phyloP scores from a whole-genome alignment of 1,140 invertebrate species.

The Holcopasites calliopsidis region DNA sequence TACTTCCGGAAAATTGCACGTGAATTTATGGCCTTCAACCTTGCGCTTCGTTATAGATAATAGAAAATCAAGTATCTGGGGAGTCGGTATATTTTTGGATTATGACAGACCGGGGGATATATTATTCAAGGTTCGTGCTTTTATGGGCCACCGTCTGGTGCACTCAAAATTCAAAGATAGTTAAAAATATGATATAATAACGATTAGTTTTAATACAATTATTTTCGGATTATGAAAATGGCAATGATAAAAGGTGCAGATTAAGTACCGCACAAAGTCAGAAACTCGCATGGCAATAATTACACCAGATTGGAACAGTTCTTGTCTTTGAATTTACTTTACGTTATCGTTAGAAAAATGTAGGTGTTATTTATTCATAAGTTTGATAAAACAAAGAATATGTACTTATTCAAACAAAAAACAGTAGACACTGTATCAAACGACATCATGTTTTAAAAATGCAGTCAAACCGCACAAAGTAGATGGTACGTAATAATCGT shows the following conservation, averaged over 20 bases:
- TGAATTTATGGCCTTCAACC: slow-evolving; percentile 43
- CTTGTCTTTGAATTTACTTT: too few species aligned
- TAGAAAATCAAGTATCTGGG: slow-evolving; percentile 41
- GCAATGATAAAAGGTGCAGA: neutral
- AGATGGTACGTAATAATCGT: slow-evolving; percentile 49
- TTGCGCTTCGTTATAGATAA: slow-evolving; percentile 23
- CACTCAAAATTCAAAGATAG: neutral
- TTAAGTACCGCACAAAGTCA: too few species aligned
- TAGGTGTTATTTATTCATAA: too few species aligned
- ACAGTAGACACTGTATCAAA: neutral
- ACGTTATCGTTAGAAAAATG: too few species aligned
- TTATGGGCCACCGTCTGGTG: neutral
- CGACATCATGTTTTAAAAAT: neutral
- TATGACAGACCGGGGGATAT: neutral
- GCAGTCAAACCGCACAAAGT: neutral
- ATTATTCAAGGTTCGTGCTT: neutral
- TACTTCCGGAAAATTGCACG: slow-evolving; percentile 53
- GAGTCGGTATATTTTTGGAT: slow-evolving; percentile 7
- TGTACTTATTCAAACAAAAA: too few species aligned
- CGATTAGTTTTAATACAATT: too few species aligned
- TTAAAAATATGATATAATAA: too few species aligned
- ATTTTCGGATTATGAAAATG: too few species aligned
- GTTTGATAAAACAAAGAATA: too few species aligned
- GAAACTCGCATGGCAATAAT: too few species aligned
- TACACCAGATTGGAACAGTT: too few species aligned